These are phyloP conservation scores for Sprattus sprattus DNA, from an alignment of 2,113 vertebrate genomes.

Conservation along the genomic window DNA sequence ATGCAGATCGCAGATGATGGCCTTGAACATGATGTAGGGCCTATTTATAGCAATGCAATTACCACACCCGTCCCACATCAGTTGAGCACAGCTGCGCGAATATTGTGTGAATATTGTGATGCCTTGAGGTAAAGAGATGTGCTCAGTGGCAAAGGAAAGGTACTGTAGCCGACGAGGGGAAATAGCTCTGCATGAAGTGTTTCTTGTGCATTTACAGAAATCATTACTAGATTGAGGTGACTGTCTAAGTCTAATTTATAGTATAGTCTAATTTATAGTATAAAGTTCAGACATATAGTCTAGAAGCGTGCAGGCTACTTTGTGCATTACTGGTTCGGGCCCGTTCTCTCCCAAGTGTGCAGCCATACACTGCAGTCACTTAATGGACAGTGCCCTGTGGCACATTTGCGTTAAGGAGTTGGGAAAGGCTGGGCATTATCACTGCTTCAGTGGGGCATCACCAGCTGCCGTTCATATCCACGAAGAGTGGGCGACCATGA, in stretches of 20 bases:
- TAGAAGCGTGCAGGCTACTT: not conserved
- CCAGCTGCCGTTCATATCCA: not conserved
- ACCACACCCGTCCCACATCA: not conserved
- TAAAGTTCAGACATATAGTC: not conserved
- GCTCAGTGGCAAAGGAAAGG: not conserved
- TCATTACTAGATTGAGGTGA: not conserved
- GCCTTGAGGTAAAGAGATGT: not conserved
- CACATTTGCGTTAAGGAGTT: not conserved
- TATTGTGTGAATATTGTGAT: not conserved
- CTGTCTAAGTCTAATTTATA: not conserved
- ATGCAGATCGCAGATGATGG: not conserved
- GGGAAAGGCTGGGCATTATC: not conserved
- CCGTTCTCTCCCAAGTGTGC: not conserved
- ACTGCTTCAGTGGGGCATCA: not conserved
- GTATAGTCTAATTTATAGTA: not conserved
- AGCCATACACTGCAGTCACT: not conserved
- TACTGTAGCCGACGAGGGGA: not conserved
- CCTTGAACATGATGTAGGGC: not conserved
- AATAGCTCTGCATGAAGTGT: not conserved
- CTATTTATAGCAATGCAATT: conserved; percentile 21
- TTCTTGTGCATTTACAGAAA: not conserved
- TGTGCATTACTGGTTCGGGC: not conserved
- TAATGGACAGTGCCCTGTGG: not conserved
- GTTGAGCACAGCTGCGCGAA: conserved; percentile 16
- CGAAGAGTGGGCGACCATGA: not conserved